Base-by-base conservation (phyloP, 2,888 invertebrate species). In the Empis livida region DNA sequence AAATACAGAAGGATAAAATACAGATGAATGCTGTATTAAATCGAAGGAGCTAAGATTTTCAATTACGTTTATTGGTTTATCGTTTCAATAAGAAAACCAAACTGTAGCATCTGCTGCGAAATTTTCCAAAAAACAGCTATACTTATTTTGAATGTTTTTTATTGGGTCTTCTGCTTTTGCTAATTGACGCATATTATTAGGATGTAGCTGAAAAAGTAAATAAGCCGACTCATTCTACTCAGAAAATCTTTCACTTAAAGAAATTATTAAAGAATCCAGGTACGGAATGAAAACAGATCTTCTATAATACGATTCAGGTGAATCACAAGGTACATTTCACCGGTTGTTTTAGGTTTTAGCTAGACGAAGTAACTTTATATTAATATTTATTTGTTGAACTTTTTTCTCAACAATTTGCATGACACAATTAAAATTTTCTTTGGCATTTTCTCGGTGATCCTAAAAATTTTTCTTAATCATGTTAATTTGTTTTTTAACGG, bases 231-330 rank as follows among this genome's bases (percentile, higher is more conserved):
- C 35, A 35, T 35, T 35, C 35, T 35, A 3, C 8, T 35, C 35
- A n/a, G 42, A 23, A 42, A 42, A 27, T n/a, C n/a, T 5, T 11
- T 23, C 23, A 23, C 2, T 27, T n/a, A 23, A 23, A 13, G 11
- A 27, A 1, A 23, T 14, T 13, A 14, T 23, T 27, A 27, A 42
- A 5, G 42, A 42, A 42, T 23, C 42, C 2, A 42, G 13, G 14
- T 23, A 42, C 23, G 42, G 42, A 42, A 42, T 42, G n/a, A 42
- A 42, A 20, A 42, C n/a, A 23, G 23, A 42, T 27, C 42, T 42
- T 42, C 42, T 42, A 23, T 42, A 42, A 27, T 42, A 42, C n/a
- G 42, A 42, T 42, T 42, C 23, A 23, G 27, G 13, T n/a, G 42
- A 42, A 42, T 42, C n/a, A n/a, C 35, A 35, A 35, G 35, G 35